phyloP scores from a whole-genome alignment of 2,888 invertebrate genomes.

The Meteorus cinctellus region DNA sequence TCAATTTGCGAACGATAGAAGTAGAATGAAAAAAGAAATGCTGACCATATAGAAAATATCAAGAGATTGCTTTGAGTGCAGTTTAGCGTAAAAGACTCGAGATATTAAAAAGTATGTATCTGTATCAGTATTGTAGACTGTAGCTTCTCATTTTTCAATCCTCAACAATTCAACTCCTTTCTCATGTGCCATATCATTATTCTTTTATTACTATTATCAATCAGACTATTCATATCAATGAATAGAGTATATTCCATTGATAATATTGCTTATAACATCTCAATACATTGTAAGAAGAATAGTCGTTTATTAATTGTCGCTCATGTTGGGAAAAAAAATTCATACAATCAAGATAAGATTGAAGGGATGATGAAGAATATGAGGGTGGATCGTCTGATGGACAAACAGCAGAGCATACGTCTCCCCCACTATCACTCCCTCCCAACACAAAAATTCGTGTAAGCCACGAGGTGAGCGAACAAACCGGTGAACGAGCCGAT shows the following conservation, averaged over 20 bases:
- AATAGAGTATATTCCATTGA: too few species aligned
- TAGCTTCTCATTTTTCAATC: slow-evolving; percentile 1
- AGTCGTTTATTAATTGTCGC: too few species aligned
- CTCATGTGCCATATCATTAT: neutral
- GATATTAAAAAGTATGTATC: slow-evolving; percentile 44
- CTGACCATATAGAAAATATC: slow-evolving; percentile 26
- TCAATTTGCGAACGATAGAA: neutral
- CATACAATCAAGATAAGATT: neutral
- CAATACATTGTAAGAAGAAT: too few species aligned
- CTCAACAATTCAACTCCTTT: neutral
- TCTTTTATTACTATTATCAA: neutral
- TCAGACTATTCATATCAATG: too few species aligned
- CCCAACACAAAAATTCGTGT: slow-evolving; percentile 39
- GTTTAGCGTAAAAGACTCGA: slow-evolving; percentile 56
- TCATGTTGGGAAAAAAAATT: neutral
- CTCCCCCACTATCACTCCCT: slow-evolving; percentile 48
- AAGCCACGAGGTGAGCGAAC: slow-evolving; percentile 64
- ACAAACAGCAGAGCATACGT: slow-evolving; percentile 38
- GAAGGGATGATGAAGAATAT: slow-evolving; percentile 10
- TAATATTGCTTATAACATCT: too few species aligned
- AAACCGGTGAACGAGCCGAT: slow-evolving; percentile 58
- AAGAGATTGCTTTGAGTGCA: slow-evolving; percentile 61
- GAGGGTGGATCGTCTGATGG: neutral
- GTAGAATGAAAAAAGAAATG: slow-evolving; percentile 54
- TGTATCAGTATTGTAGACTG: neutral